These are phyloP conservation scores for Rhipidura dahli DNA, from an alignment of 2,113 vertebrate species.

Conservation along the genomic window DNA sequence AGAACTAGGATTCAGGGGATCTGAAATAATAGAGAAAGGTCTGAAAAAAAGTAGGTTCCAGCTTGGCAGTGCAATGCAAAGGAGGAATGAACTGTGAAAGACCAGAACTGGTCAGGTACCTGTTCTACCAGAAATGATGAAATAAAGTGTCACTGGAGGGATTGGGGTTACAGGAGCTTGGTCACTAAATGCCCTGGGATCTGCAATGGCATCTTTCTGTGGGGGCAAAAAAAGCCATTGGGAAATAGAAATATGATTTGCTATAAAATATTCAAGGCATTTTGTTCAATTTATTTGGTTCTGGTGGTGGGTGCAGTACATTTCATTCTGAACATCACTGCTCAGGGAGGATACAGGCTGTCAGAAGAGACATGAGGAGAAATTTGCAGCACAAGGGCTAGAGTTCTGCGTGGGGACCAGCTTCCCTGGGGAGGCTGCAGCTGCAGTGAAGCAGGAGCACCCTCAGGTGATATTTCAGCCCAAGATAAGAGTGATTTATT, in stretches of 20 bases:
- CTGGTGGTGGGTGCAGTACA: neutral
- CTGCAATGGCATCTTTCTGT: neutral
- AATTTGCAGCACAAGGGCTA: neutral
- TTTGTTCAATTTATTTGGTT: neutral
- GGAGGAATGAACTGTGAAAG: neutral
- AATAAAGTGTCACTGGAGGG: neutral
- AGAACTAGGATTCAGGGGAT: neutral
- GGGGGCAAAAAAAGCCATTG: fast-evolving
- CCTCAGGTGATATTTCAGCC: neutral
- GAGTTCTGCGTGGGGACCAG: neutral
- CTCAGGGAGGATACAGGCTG: neutral
- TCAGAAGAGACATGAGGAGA: neutral
- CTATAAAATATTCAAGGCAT: neutral
- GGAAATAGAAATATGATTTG: neutral
- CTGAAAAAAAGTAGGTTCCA: neutral
- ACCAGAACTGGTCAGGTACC: neutral
- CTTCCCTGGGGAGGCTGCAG: neutral
- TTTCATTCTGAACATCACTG: fast-evolving
- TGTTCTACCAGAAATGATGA: neutral
- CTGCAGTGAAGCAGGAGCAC: neutral
- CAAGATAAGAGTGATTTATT: neutral
- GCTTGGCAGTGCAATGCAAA: neutral
- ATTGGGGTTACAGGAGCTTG: neutral
- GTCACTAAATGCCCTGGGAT: neutral
- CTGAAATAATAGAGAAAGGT: neutral